Evolutionary conservation across 2,888 invertebrate genomes (phyloP).

Genomic region (Troides helena): DNA sequence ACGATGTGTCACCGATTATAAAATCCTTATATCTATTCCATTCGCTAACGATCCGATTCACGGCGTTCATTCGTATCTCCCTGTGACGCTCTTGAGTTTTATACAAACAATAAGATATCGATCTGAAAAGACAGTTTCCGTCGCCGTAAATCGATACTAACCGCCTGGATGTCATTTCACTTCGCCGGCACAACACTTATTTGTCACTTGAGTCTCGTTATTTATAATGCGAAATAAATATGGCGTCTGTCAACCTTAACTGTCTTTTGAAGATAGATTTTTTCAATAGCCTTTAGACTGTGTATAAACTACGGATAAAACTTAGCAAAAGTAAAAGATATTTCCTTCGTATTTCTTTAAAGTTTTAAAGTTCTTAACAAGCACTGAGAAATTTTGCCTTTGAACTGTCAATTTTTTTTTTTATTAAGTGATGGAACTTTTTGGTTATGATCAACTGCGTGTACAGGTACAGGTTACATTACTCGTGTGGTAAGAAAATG

Average conservation of each 20-base stretch:
- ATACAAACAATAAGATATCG: constrained; percentile 61
- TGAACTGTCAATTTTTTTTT: constrained; percentile 20
- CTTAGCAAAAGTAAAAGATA: constrained; percentile 4
- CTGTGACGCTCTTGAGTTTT: constrained; percentile 64
- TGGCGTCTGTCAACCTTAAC: constrained; percentile 29
- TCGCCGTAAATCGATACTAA: constrained; percentile 63
- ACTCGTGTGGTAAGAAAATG: background rate
- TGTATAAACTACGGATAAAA: background rate
- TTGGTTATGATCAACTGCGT: background rate
- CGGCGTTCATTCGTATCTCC: constrained; percentile 57
- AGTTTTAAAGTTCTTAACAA: constrained; percentile 13
- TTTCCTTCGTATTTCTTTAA: constrained; percentile 5
- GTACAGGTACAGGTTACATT: background rate
- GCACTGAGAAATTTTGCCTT: constrained; percentile 16
- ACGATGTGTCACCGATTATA: constrained; percentile 66
- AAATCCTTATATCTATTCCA: constrained; percentile 69
- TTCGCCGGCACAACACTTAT: constrained; percentile 26
- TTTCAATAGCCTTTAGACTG: background rate
- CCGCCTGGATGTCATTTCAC: constrained; percentile 49
- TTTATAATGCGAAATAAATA: background rate
- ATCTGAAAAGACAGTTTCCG: constrained; percentile 69
- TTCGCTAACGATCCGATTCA: constrained; percentile 58
- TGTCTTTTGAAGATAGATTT: constrained; percentile 3
- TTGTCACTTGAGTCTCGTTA: constrained; percentile 12
- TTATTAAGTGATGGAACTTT: constrained; percentile 8